Base-by-base conservation (phyloP, 1,140 invertebrate genomes). In the Drosophila bocki region DNA sequence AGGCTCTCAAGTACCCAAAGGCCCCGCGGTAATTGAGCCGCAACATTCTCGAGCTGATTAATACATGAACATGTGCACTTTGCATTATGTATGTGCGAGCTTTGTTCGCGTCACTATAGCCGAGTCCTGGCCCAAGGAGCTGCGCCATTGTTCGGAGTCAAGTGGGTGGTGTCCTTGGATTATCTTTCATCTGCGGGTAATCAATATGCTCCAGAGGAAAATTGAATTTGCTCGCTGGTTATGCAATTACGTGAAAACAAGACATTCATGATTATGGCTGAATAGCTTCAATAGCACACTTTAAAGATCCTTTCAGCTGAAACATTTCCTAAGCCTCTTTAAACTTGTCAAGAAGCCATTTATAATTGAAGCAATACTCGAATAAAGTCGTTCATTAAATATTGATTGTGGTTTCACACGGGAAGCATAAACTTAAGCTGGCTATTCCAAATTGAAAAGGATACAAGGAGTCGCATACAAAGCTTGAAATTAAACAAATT, bases 11-110 rank as follows among this genome's bases (percentile, higher is more conserved):
- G 69, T 82, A 69, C 45, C 79, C 70, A 72, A 79, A 62, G 67
- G 67, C 69, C 45, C 39, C 61, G 71, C 47, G 58, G 64, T 86
- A 82, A 86, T 86, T 82, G 79, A 82, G 75, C 67, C 56, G 60
- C 78, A 80, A 70, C 83, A 79, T 80, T 67, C 76, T 62, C 48
- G 82, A 69, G 76, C 80, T 80, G 78, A 88, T 87, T 78, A 87
- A 80, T 80, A 78, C 56, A 80, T 74, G 58, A 45, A 50, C 35
- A 62, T 74, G 44, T 53, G 70, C 44, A 63, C 37, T 68, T 22
- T 61, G 42, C 65, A 65, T 65, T 69, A 32, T 75, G 37, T 33
- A 42, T 74, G 45, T 64, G 17, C 11, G 17, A 57, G 47, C 26
- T 35, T 78, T 75, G 75, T 75, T 72, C 71, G 51, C 67, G 65